Evolutionary conservation across 2,113 vertebrate genomes (phyloP).

Genomic region (Lepus timidus): DNA sequence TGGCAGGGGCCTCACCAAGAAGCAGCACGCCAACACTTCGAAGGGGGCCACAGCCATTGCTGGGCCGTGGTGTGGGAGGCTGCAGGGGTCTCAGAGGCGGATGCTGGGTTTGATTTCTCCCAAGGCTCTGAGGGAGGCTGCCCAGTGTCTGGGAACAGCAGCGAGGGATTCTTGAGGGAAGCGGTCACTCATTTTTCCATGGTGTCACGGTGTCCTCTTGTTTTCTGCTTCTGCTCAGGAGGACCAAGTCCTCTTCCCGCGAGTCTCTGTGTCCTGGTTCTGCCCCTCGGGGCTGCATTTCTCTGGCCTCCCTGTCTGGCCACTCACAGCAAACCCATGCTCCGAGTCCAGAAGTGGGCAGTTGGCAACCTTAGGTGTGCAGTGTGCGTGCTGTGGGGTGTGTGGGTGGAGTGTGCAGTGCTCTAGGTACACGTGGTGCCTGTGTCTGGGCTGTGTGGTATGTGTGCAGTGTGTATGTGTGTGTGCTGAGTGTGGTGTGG

Average conservation of each 20-base stretch:
- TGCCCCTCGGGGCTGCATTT: not conserved
- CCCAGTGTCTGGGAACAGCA: not conserved
- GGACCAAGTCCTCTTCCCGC: not conserved
- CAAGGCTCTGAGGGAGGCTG: not conserved
- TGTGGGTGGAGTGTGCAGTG: not conserved
- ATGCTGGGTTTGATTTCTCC: not conserved
- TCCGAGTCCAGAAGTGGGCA: fast-evolving
- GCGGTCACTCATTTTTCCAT: not conserved
- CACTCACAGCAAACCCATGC: not conserved
- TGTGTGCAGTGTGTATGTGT: not conserved
- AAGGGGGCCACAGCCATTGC: not conserved
- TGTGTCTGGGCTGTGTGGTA: not conserved
- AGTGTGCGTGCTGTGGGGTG: not conserved
- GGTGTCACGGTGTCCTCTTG: not conserved
- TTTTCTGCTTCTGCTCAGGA: not conserved
- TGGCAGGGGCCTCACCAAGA: not conserved
- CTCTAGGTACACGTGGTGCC: too few species aligned
- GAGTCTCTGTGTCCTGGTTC: not conserved
- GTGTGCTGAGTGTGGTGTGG: not conserved
- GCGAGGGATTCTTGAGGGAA: not conserved
- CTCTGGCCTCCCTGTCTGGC: not conserved
- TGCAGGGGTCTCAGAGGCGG: fast-evolving
- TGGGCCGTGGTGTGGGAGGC: fast-evolving
- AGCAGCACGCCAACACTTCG: not conserved
- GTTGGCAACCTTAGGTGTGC: not conserved